Base-by-base conservation (phyloP, 2,113 vertebrate species). In the Cottus gobio region DNA sequence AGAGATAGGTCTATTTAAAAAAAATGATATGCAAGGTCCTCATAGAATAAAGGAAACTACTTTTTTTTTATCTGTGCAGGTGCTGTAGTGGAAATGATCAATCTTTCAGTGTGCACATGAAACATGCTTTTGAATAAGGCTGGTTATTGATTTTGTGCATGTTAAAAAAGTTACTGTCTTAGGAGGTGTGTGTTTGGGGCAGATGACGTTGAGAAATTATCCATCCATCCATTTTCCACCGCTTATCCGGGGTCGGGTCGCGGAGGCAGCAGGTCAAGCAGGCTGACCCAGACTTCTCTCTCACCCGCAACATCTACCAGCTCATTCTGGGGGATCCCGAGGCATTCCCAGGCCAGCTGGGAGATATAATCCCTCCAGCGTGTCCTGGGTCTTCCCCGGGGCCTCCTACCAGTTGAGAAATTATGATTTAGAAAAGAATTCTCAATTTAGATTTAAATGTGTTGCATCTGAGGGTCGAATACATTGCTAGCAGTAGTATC, bases 1-100 rank as follows among this genome's bases (percentile, higher is more conserved):
- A 87, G 57, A 81, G 79, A 83, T 66, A 26, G 69, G 58, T 70
- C 57, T 77, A 61, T 87, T 75, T 73, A 75, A 88, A 77, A 88
- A 77, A 61, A 52, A 39, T 77, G 0, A 62, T 80, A 84, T 66
- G 73, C 83, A 68, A 48, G 87, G 71, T 77, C 48, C 31, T 86
- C 66, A 67, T 42, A 75, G 79, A 74, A 69, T 68, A 85, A 79
- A 80, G 39, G 67, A 65, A 84, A 72, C 4, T 31, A 18, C 37
- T 34, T 34, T 64, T 8, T 79, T 75, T 36, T 66, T 10, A n/a
- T 83, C 20, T 42, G 31, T 54, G 30, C 48, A 24, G 36, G 64
- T 66, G 64, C 37, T 76, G 44, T 68, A 57, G 62, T 69, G 62
- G 57, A 85, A 87, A 87, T 72, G 56, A 89, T 89, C 75, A 82